These are phyloP conservation scores for Caenorhabditis zanzibari DNA, from an alignment of 2,888 invertebrate species.

Conservation along the genomic window DNA sequence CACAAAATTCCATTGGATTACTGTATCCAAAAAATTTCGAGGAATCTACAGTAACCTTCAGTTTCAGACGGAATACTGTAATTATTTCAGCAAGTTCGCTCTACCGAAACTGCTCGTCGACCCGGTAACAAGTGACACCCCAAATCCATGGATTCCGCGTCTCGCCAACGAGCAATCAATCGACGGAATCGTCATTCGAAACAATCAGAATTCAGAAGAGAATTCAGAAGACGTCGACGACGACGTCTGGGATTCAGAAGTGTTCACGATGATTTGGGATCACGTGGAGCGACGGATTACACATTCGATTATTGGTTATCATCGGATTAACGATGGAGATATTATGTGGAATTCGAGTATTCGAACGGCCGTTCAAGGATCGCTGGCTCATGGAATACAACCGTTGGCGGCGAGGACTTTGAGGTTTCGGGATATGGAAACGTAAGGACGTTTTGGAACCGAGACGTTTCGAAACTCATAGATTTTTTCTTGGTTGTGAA, in stretches of 20 bases:
- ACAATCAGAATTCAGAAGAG: slow-evolving; percentile 1
- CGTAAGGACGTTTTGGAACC: slow-evolving; percentile 11
- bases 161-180: slow-evolving; percentile 15
- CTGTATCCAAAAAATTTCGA: background rate
- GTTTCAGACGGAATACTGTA: no score
- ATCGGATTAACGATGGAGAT: slow-evolving; percentile 56
- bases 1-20: no score
- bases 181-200: slow-evolving; percentile 42
- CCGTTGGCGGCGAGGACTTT: slow-evolving; percentile 54
- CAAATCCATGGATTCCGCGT: slow-evolving; percentile 36
- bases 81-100: slow-evolving; percentile 28
- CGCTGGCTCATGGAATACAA: slow-evolving; percentile 39
- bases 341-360: slow-evolving; percentile 53
- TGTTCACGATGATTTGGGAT: slow-evolving; percentile 62
- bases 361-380: slow-evolving; percentile 42
- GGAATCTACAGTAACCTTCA: background rate
- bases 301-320: slow-evolving; percentile 61
- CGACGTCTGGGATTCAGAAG: slow-evolving; percentile 12
- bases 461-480: background rate
- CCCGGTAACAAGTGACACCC: slow-evolving; percentile 28
- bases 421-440: slow-evolving; percentile 40
- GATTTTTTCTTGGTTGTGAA: background rate
- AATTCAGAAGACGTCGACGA: slow-evolving; percentile 13
- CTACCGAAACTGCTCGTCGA: slow-evolving; percentile 53
- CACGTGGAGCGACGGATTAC: slow-evolving; percentile 25